phyloP scores from a whole-genome alignment of 2,888 invertebrate species.

The Eupithecia exiguata region DNA sequence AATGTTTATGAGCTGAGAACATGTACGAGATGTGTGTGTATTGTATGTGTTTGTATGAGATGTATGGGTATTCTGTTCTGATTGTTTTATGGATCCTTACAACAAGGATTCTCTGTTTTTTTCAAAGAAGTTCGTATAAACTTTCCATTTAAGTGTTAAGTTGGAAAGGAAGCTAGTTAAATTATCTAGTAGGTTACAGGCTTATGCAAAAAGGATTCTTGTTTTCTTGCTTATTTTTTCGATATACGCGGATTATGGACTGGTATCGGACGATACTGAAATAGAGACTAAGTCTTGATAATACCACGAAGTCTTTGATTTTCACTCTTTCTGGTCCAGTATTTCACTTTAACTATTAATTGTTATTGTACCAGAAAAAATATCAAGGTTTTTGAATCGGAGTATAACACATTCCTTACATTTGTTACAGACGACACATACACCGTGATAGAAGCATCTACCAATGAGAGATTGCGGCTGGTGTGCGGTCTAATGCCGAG shows the following conservation, averaged over 20 bases:
- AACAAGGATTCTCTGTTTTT: conserved; percentile 30
- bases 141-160: conserved; percentile 24
- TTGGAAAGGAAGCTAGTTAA: conserved; percentile 19
- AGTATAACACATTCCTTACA: neutral
- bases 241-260: no score
- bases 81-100: conserved; percentile 44
- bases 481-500: conserved; percentile 59
- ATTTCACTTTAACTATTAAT: no score
- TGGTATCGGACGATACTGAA: no score
- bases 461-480: conserved; percentile 70
- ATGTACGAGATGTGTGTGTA: conserved; percentile 22
- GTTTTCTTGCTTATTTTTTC: no score
- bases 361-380: no score
- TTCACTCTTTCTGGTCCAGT: no score
- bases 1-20: conserved; percentile 46
- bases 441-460: neutral
- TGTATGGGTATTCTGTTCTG: conserved; percentile 35
- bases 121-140: conserved; percentile 35
- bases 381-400: no score
- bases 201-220: neutral
- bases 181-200: neutral
- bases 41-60: conserved; percentile 24
- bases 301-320: no score
- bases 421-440: conserved; percentile 53
- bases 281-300: no score